These are phyloP conservation scores for Characodon lateralis DNA, from an alignment of 2,797 vertebrate genomes.

Conservation along the genomic window DNA sequence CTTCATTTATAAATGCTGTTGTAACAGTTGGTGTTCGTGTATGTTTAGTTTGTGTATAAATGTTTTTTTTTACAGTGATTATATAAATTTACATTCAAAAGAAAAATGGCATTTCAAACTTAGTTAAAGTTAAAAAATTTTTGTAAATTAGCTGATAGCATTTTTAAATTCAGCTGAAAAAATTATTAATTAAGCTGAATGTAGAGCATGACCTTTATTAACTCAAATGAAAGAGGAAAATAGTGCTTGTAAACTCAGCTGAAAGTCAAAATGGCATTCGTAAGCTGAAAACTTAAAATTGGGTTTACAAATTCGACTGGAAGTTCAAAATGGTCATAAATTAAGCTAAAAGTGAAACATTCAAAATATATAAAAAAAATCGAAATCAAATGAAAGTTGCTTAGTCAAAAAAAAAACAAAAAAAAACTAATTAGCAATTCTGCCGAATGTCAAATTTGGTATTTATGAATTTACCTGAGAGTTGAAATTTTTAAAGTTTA, in stretches of 20 bases:
- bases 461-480: no score
- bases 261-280: not conserved
- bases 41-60: not conserved
- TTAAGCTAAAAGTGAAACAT: no score
- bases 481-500: not conserved
- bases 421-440: no score
- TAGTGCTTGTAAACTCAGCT: not conserved
- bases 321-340: no score
- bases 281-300: not conserved
- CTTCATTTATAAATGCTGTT: not conserved
- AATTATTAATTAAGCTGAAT: not conserved
- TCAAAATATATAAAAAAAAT: no score
- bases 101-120: not conserved
- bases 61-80: not conserved
- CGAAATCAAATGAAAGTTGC: not conserved
- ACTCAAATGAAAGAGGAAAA: not conserved
- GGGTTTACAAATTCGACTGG: not conserved
- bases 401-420: not conserved
- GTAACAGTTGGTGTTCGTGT: not conserved
- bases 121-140: not conserved
- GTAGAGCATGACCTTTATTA: not conserved
- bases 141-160: not conserved
- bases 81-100: not conserved
- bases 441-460: no score
- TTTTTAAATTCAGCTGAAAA: not conserved